Evolutionary conservation across 1,140 invertebrate genomes (phyloP), one percentile per base, ranked within the genome.

Genomic region (Aphelenchoides besseyi): DNA sequence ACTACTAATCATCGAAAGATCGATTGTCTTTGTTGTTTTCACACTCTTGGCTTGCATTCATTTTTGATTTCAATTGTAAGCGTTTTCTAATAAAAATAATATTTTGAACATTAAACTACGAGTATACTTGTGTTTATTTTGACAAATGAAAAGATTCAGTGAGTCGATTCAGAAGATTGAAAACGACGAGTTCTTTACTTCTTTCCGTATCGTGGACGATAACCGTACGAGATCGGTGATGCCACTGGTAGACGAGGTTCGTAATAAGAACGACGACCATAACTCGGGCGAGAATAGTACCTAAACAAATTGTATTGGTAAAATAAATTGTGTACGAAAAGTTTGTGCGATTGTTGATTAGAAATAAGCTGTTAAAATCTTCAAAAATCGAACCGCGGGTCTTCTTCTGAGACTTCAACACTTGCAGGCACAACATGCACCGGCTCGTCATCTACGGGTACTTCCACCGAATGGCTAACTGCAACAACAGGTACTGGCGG

Each of bases 261-360:
- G 55, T 59, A 59, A 33, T 66, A 66, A 2, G 30, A 66, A 29
- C 9, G 32, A 66, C 63, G 63, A 18, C 32, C 26, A 8, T 66
- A 66, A 30, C 32, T 33, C 1, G 32, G 1, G 30, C 63, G 63
- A 28, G 30, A 66, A 3, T 66, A 66, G 63, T 66, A 66, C 63
- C 63, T 66, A 32, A 59, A 59, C 1, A 37, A 35, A 32, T 41
- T 0, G 36, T 61, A 36, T 61, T 61, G n/a, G 0, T 61, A 1
- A 1, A 61, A 48, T 23, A 48, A 23, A 23, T 48, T 12, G 23
- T 48, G 41, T 48, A 23, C 41, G 41, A 23, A 16, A 23, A 12
- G 41, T 48, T 12, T 48, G 12, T 48, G 12, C 12, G 41, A 48
- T 12, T 48, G 41, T 16, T n/a, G n/a, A n/a, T n/a, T n/a, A n/a